These are phyloP conservation scores for Orestias chungarensis DNA, from an alignment of 2,797 vertebrate species.

Conservation along the genomic window DNA sequence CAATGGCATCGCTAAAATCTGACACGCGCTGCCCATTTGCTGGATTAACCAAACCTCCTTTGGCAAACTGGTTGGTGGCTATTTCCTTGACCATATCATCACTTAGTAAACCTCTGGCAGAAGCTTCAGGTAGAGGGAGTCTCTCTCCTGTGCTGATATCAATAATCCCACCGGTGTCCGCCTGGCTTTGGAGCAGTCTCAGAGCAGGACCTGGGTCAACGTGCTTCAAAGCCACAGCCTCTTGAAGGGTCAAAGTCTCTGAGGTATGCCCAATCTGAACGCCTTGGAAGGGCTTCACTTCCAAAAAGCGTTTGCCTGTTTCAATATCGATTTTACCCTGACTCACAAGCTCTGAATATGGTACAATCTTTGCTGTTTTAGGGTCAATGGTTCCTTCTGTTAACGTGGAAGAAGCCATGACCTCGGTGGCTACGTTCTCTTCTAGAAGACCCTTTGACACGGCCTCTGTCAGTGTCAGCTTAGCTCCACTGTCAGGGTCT, in stretches of 20 bases:
- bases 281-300: slow-evolving; percentile 85
- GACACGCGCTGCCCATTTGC: slow-evolving; percentile 72
- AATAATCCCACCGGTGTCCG: slow-evolving; percentile 86
- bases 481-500: slow-evolving; percentile 76
- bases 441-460: slow-evolving; percentile 80
- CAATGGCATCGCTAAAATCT: slow-evolving; percentile 77
- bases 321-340: slow-evolving; percentile 91
- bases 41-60: slow-evolving; percentile 83
- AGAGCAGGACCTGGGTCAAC: slow-evolving; percentile 82
- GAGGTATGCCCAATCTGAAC: slow-evolving; percentile 70
- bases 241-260: slow-evolving; percentile 68
- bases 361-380: slow-evolving; percentile 80
- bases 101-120: slow-evolving; percentile 79
- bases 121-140: slow-evolving; percentile 81
- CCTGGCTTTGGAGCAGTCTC: slow-evolving; percentile 87
- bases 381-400: slow-evolving; percentile 83
- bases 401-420: slow-evolving; percentile 70
- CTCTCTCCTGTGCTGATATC: slow-evolving; percentile 81
- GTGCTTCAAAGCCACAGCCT: slow-evolving; percentile 79
- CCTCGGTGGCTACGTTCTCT: slow-evolving; percentile 64
- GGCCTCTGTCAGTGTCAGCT: slow-evolving; percentile 79
- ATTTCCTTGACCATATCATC: slow-evolving; percentile 82
- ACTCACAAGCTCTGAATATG: slow-evolving; percentile 89
- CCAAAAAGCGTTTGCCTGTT: slow-evolving; percentile 90
- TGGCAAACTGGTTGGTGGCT: slow-evolving; percentile 80